phyloP scores from a whole-genome alignment of 92 coral and sea anemone species.

The Parazoanthus atlanticus region DNA sequence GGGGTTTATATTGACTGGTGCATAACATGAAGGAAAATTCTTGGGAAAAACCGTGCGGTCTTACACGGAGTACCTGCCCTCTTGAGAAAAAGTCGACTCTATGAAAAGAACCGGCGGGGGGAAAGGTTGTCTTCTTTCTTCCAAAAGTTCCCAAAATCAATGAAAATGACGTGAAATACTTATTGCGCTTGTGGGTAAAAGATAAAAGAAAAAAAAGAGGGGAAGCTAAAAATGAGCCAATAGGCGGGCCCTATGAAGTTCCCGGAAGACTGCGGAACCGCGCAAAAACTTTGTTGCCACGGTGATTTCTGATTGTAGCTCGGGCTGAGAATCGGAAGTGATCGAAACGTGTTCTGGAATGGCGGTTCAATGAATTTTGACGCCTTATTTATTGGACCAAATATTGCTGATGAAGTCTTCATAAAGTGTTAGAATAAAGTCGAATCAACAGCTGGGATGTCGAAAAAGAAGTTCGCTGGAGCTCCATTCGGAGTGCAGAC shows the following conservation, averaged over 20 bases:
- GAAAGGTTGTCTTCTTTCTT: too few relatives aligned
- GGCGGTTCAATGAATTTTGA: slow-evolving; percentile 25
- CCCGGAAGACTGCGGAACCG: slow-evolving; percentile 38
- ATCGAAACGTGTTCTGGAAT: slow-evolving; percentile 17
- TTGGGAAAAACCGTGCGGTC: too few relatives aligned
- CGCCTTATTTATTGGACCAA: slow-evolving; percentile 34
- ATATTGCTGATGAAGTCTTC: background rate
- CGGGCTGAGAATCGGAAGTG: slow-evolving; percentile 35
- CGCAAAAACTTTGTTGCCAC: slow-evolving; percentile 28
- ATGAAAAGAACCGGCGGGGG: too few relatives aligned
- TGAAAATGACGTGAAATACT: too few relatives aligned
- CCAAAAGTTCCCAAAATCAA: too few relatives aligned
- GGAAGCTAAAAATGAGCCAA: too few relatives aligned
- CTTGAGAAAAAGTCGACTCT: too few relatives aligned
- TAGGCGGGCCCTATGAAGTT: background rate
- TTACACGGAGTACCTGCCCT: too few relatives aligned
- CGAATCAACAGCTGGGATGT: slow-evolving; percentile 52
- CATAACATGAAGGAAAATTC: too few relatives aligned
- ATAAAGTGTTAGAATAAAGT: slow-evolving; percentile 9
- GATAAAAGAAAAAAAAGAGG: too few relatives aligned
- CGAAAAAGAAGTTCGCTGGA: slow-evolving; percentile 88
- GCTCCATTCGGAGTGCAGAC: slow-evolving; percentile 99
- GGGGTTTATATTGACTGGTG: too few relatives aligned
- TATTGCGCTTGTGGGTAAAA: too few relatives aligned
- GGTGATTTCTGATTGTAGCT: slow-evolving; percentile 6